Base-by-base conservation (phyloP, 2,888 invertebrate genomes). In the Abscondita cerata region DNA sequence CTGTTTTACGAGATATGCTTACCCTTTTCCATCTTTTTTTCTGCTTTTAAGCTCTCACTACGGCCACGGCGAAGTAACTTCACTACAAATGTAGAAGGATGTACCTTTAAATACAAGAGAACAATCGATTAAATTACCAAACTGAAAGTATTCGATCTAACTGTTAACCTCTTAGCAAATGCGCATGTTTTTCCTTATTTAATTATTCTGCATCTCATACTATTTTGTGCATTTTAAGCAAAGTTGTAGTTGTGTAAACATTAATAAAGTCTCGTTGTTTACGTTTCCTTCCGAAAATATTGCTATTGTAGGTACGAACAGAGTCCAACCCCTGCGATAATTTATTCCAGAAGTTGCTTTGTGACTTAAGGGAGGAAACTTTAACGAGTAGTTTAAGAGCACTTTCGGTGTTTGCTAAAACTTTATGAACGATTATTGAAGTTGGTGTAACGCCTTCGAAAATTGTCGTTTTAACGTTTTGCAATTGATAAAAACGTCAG, bases 261-360 rank as follows among this genome's bases (percentile, higher is more conserved):
- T 25, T 25, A 25, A 25, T 25, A 25, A 25, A 25, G 52, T 36
- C 55, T 50, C 19, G 25, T 44, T 61, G 61, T 61, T 61, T 61
- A 61, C 56, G 61, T 61, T 61, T 61, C 61, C 52, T 52, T 50
- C 46, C 36, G 38, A 52, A 61, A 61, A 61, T 61, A 56, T 55
- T 48, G 52, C 61, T 40, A 52, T 56, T 54, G 54, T 40, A 40
- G 40, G 44, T 61, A 56, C 56, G 52, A 46, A 55, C 33, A 46
- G 46, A 56, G 55, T 33, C 56, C 61, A 52, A 52, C 61, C 61
- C 61, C 46, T 13, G 46, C 47, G 48, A 61, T 61, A 61, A 61
- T 56, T 61, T 61, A 61, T 56, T 61, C 60, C 54, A 55, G 38
- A 60, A 60, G 60, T 60, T 60, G 33, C 13, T 40, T 38, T 40